phyloP scores from a whole-genome alignment of 2,888 invertebrate genomes.

The Prosopocoilus inquinatus region DNA sequence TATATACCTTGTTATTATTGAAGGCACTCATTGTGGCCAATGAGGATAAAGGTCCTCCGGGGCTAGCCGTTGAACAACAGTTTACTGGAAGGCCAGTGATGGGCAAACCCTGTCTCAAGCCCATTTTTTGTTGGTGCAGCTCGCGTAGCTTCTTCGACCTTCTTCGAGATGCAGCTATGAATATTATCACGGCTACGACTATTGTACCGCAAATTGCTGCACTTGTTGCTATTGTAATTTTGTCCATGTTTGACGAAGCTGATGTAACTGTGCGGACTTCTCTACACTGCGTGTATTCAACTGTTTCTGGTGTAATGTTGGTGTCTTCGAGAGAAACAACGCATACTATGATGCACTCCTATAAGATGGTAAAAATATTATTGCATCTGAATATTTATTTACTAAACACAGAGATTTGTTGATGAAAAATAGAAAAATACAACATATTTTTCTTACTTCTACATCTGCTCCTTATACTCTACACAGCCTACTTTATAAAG shows the following conservation, averaged over 20 bases:
- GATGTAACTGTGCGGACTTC: constrained; percentile 85
- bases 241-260: constrained; percentile 88
- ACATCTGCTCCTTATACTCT: too few species aligned
- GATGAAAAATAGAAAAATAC: too few species aligned
- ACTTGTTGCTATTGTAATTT: constrained; percentile 90
- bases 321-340: constrained; percentile 88
- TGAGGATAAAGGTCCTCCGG: constrained; percentile 76
- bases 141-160: constrained; percentile 74
- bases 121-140: constrained; percentile 64
- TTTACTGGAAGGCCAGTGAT: constrained; percentile 75
- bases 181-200: constrained; percentile 85
- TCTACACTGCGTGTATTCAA: constrained; percentile 82
- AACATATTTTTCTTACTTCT: too few species aligned
- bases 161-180: constrained; percentile 81
- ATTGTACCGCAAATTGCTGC: constrained; percentile 92
- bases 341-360: constrained; percentile 93
- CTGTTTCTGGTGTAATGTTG: constrained; percentile 82
- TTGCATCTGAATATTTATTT: not conserved
- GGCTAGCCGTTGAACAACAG: constrained; percentile 79
- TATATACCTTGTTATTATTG: constrained; percentile 73
- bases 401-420: not conserved
- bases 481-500: too few species aligned
- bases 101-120: constrained; percentile 61
- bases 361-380: constrained; percentile 33
- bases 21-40: constrained; percentile 81